Evolutionary conservation across 2,888 invertebrate genomes (phyloP).

Genomic region (Plagodis pulveraria): DNA sequence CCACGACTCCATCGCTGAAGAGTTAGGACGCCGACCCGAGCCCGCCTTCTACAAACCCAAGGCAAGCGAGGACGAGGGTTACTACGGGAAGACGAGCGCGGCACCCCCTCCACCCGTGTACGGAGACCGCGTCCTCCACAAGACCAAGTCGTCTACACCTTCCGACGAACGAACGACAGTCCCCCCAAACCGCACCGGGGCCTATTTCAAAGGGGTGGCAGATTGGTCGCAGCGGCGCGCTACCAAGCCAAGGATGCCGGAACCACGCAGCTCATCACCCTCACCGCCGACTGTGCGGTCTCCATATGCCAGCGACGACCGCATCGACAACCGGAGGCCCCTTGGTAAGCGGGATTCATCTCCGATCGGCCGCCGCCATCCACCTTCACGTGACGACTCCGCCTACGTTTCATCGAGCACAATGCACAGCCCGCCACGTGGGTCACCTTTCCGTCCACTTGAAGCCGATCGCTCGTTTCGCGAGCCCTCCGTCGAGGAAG

Average conservation of each 20-base stretch:
- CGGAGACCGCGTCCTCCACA: slow-evolving; percentile 76
- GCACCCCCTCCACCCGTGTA: slow-evolving; percentile 76
- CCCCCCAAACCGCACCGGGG: slow-evolving; percentile 74
- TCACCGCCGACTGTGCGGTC: slow-evolving; percentile 74
- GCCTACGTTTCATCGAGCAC: slow-evolving; percentile 84
- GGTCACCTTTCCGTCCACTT: slow-evolving; percentile 78
- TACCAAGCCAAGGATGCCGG: slow-evolving; percentile 79
- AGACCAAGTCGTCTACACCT: slow-evolving; percentile 82
- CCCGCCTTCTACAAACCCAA: slow-evolving; percentile 91
- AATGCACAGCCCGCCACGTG: slow-evolving; percentile 84
- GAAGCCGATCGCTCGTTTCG: slow-evolving; percentile 76
- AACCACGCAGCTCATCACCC: slow-evolving; percentile 76
- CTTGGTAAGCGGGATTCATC: slow-evolving; percentile 74
- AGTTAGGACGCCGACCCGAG: slow-evolving; percentile 86
- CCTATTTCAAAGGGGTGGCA: slow-evolving; percentile 90
- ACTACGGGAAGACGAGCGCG: slow-evolving; percentile 75
- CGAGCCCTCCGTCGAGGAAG: slow-evolving; percentile 80
- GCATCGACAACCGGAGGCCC: slow-evolving; percentile 72
- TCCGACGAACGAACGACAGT: slow-evolving; percentile 78
- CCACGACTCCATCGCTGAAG: slow-evolving; percentile 88
- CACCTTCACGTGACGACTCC: slow-evolving; percentile 83
- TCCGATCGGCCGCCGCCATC: slow-evolving; percentile 66
- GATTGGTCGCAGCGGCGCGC: slow-evolving; percentile 91
- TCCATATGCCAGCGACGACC: slow-evolving; percentile 73
- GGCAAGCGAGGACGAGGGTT: slow-evolving; percentile 73